Evolutionary conservation across 2,888 invertebrate species (phyloP), one percentile per base, ranked within the genome.

Genomic region (Cetonia aurata): DNA sequence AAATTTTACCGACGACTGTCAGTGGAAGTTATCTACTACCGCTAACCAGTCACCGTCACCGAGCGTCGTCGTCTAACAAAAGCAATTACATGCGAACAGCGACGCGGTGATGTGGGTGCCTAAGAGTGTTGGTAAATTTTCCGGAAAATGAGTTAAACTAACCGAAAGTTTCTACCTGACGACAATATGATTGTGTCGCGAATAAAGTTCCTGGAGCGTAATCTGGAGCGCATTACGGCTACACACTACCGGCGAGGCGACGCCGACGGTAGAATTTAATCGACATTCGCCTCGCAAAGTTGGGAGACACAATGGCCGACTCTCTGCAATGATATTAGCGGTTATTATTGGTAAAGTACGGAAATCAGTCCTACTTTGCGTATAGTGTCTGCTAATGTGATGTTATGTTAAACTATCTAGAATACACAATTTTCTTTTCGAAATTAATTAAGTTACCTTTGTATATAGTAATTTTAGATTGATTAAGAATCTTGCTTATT

Each of bases 141-240:
- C 50, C 52, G 59, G 70, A 71, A 71, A 71, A 71, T 67, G 67
- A 66, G 70, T 67, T 71, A 71, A 59, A 71, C 70, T 67, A 71
- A 71, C 70, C 70, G 52, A 71, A 71, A 71, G 57, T 71, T 71
- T 67, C 57, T 67, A 57, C 70, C 67, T 67, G 60, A 59, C 57
- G 70, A 71, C 70, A 71, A 71, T 71, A 67, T 57, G 70, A 71
- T 71, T 71, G 70, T 67, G 57, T 66, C 59, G 50, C 31, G 69
- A 25, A 60, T 62, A 67, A 67, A 67, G 55, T 56, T 67, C 31
- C 33, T 25, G 31, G 57, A 33, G 37, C 55, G 31, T 53, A 44
- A 9, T 60, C 15, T 46, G 6, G 60, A 12, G 44, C 13, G 15
- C 12, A 41, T 33, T 12, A 52, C 12, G 25, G 52, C 19, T 17